Conservation (phyloP, 2,888 invertebrate species). For the Aphidoletes aphidimyza region DNA sequence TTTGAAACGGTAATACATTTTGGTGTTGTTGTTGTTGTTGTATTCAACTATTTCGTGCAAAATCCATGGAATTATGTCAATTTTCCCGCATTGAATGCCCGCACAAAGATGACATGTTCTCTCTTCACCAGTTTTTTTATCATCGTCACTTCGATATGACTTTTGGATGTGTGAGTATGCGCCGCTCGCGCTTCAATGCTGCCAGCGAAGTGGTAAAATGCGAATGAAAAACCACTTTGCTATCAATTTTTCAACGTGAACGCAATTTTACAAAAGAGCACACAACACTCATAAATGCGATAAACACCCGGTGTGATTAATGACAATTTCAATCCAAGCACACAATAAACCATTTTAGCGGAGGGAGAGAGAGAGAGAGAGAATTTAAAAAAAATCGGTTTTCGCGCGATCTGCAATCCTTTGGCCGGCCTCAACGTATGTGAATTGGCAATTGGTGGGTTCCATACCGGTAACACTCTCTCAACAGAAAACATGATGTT, state of each 20-base stretch:
- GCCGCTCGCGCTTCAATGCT: too few species aligned
- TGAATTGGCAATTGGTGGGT: background rate
- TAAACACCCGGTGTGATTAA: slow-evolving; percentile 51
- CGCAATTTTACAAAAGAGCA: slow-evolving; percentile 51
- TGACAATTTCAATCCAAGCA: slow-evolving; percentile 45
- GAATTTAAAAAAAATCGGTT: too few species aligned
- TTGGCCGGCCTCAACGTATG: background rate
- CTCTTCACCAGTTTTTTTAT: slow-evolving; percentile 31
- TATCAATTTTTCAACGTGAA: slow-evolving; percentile 34
- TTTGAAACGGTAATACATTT: background rate
- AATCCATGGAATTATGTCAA: slow-evolving; percentile 30
- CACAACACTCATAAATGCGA: slow-evolving; percentile 45
- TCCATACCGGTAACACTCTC: background rate
- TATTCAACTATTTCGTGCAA: background rate
- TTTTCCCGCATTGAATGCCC: slow-evolving; percentile 2
- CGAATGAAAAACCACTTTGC: slow-evolving; percentile 11
- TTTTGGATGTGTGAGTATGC: too few species aligned
- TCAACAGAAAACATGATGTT: background rate
- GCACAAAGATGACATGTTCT: slow-evolving; percentile 18
- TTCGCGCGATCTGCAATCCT: background rate
- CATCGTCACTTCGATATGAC: slow-evolving; percentile 51
- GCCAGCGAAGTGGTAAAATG: background rate
- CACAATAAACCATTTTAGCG: slow-evolving; percentile 33
- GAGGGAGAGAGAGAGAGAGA: too few species aligned
- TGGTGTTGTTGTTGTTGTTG: too few species aligned